Percentiles rank a stretch among this genome's conserved stretches.
Conservation (phyloP, 2,797 vertebrate species). For the Bucorvus abyssinicus region DNA sequence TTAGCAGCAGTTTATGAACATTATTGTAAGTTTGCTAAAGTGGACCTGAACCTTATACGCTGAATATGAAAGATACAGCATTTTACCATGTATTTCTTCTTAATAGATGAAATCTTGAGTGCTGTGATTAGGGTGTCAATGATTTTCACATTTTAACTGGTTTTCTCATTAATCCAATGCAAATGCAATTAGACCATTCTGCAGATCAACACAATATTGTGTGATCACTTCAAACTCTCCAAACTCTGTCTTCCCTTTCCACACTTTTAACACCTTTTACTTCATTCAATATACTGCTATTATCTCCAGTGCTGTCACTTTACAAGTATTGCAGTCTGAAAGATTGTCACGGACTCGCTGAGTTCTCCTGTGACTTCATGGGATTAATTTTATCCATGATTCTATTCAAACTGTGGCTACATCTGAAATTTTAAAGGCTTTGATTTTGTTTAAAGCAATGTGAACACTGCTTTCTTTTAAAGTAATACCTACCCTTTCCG, state of each 20-base stretch:
- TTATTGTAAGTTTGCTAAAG: neutral
- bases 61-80: neutral
- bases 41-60: accelerated
- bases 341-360: neutral
- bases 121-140: neutral
- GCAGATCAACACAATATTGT: neutral
- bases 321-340: neutral
- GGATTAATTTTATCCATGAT: neutral
- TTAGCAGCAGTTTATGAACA: neutral
- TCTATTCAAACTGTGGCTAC: neutral
- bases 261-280: neutral
- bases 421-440: neutral
- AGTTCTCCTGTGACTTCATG: neutral
- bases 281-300: neutral
- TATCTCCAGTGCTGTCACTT: neutral
- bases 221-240: neutral
- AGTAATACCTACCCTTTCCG: neutral
- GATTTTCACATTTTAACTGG: neutral
- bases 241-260: neutral
- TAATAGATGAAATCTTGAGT: neutral
- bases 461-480: neutral
- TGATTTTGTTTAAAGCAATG: neutral
- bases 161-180: neutral
- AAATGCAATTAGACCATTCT: neutral
- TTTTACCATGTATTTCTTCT: neutral